Percentiles rank a stretch among this genome's conserved stretches.
These are phyloP conservation scores for Dolichomitus sp. DNA, from an alignment of 2,888 invertebrate species.

Conservation along the genomic window DNA sequence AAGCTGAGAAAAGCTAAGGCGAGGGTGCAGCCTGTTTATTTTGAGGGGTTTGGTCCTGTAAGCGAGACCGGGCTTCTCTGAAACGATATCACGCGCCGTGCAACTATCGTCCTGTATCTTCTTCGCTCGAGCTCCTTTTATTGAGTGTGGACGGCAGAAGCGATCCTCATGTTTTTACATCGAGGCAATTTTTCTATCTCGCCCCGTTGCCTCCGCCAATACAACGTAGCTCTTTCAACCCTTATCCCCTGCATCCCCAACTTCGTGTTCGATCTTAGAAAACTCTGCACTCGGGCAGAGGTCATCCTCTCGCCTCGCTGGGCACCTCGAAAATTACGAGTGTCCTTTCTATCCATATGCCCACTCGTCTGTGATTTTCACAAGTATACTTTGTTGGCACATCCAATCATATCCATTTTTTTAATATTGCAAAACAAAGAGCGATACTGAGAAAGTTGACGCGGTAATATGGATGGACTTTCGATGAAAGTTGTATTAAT, in stretches of 20 bases:
- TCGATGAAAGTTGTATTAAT: constrained; percentile 46
- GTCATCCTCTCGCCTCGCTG: constrained; percentile 69
- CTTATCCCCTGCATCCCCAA: constrained; percentile 38
- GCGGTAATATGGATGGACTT: constrained; percentile 29
- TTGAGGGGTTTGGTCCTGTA: constrained; percentile 47
- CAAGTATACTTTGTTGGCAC: background rate
- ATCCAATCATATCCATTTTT: constrained; percentile 47
- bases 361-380: constrained; percentile 25
- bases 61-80: constrained; percentile 33
- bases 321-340: constrained; percentile 49
- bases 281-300: constrained; percentile 32
- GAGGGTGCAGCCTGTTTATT: constrained; percentile 59
- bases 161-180: constrained; percentile 86
- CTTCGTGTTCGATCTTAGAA: constrained; percentile 51
- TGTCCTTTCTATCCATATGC: constrained; percentile 30
- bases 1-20: constrained; percentile 57
- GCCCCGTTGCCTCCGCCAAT: constrained; percentile 82
- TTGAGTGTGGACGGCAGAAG: constrained; percentile 82
- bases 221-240: constrained; percentile 72
- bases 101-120: constrained; percentile 57
- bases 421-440: constrained; percentile 4
- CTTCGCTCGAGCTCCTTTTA: constrained; percentile 79
- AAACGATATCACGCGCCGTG: constrained; percentile 56
- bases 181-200: constrained; percentile 86
- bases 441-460: constrained; percentile 11